These are phyloP conservation scores for Coptotermes formosanus DNA, from an alignment of 1,140 invertebrate species.

Conservation along the genomic window DNA sequence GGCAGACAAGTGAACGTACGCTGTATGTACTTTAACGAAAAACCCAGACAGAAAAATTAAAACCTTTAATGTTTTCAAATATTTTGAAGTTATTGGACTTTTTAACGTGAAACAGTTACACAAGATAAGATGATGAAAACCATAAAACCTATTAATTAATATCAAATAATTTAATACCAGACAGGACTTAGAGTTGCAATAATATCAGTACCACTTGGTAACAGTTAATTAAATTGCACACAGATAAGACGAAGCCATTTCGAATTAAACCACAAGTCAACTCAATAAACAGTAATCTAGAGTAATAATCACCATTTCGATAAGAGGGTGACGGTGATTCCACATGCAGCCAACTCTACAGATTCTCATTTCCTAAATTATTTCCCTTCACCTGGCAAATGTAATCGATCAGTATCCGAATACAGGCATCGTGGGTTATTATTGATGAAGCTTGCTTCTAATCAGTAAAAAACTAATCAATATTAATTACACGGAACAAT, in stretches of 20 bases:
- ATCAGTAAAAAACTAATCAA: constrained; percentile 17
- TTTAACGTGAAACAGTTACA: no score
- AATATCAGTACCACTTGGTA: background rate
- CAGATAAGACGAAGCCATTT: background rate
- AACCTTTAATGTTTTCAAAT: no score
- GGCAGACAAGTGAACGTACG: no score
- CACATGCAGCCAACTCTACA: background rate
- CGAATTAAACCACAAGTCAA: background rate
- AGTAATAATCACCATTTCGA: background rate
- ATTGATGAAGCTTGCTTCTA: constrained; percentile 8
- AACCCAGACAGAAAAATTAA: no score
- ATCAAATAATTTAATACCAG: background rate
- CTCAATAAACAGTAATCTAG: background rate
- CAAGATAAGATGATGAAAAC: no score
- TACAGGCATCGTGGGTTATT: constrained; percentile 1
- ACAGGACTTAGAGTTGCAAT: background rate
- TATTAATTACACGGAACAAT: constrained; percentile 19
- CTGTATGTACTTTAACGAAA: no score
- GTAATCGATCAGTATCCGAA: constrained; percentile 15
- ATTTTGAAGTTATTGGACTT: no score
- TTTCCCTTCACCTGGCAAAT: constrained; percentile 9
- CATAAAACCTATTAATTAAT: no score
- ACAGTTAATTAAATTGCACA: background rate
- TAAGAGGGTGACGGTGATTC: background rate
- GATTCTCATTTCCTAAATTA: constrained; percentile 19